These are phyloP conservation scores for Helicolenus hilgendorfi DNA, from an alignment of 2,797 vertebrate genomes.

Conservation along the genomic window DNA sequence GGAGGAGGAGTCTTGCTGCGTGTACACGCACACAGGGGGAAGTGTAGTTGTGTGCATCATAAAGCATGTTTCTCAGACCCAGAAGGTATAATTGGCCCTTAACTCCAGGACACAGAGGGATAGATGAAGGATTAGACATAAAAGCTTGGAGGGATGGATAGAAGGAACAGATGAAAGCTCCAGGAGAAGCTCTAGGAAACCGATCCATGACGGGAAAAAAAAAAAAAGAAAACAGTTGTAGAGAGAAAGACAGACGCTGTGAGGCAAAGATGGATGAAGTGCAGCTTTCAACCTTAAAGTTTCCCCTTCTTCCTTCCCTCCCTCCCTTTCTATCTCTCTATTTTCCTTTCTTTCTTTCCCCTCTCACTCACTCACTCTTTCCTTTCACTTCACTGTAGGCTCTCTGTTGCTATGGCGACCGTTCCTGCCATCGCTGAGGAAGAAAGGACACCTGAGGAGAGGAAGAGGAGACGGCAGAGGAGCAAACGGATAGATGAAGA, in stretches of 20 bases:
- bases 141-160: conserved; percentile 34
- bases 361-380: not conserved
- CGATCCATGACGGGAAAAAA: not conserved
- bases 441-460: conserved; percentile 80
- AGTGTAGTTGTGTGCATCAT: conserved; percentile 23
- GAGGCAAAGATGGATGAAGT: conserved; percentile 25
- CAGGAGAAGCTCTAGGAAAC: conserved; percentile 56
- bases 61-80: conserved; percentile 41
- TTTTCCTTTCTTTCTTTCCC: conserved; percentile 11
- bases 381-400: conserved; percentile 64
- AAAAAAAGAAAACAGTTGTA: not conserved
- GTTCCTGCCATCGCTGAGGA: conserved; percentile 68
- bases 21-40: not conserved
- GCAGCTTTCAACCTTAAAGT: conserved; percentile 40
- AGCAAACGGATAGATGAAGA: conserved; percentile 52
- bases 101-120: conserved; percentile 53
- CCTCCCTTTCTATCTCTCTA: not conserved
- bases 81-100: conserved; percentile 72
- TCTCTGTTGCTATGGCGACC: conserved; percentile 89
- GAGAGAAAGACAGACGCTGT: conserved; percentile 6
- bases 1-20: conserved; percentile 14
- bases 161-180: conserved; percentile 53
- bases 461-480: conserved; percentile 41
- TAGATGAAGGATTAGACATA: conserved; percentile 58
- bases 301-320: not conserved